Conservation (phyloP, 2,797 vertebrate species). For the Rachycentron canadum region DNA sequence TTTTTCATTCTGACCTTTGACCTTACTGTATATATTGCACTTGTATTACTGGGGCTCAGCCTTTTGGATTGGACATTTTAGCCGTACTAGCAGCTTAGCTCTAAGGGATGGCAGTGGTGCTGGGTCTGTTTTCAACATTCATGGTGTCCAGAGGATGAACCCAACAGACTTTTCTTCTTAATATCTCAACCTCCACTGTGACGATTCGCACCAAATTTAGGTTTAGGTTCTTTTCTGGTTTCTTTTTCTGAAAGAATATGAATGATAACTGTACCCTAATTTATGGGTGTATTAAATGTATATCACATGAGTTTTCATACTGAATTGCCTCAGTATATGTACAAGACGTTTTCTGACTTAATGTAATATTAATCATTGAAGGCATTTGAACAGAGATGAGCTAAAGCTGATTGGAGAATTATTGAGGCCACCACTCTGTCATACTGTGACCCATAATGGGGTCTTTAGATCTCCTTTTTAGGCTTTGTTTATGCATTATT, state of each 20-base stretch:
- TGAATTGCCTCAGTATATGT: conserved; percentile 4
- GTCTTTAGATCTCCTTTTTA: conserved; percentile 37
- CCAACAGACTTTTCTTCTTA: too few species aligned
- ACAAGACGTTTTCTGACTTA: background rate
- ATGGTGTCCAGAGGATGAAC: background rate
- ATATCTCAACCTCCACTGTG: too few species aligned
- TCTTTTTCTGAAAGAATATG: background rate
- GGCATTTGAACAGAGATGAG: background rate
- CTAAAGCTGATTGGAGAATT: conserved; percentile 34
- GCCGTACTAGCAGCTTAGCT: background rate
- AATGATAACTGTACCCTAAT: background rate
- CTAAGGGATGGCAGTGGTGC: background rate
- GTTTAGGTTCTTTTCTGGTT: background rate
- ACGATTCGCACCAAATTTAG: too few species aligned
- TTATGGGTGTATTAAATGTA: background rate
- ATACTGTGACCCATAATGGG: conserved; percentile 31
- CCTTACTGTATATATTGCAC: conserved; percentile 36
- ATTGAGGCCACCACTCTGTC: conserved; percentile 43
- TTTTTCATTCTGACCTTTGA: conserved; percentile 55
- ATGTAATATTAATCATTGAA: conserved; percentile 16
- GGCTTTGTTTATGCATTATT: conserved; percentile 65
- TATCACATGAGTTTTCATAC: background rate
- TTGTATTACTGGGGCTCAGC: conserved; percentile 7
- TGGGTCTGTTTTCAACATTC: background rate
- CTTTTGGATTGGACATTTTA: background rate